Percentiles rank a stretch among this genome's conserved stretches.
Evolutionary conservation across 2,888 invertebrate genomes (phyloP).

Genomic region (Parnassius glacialis): DNA sequence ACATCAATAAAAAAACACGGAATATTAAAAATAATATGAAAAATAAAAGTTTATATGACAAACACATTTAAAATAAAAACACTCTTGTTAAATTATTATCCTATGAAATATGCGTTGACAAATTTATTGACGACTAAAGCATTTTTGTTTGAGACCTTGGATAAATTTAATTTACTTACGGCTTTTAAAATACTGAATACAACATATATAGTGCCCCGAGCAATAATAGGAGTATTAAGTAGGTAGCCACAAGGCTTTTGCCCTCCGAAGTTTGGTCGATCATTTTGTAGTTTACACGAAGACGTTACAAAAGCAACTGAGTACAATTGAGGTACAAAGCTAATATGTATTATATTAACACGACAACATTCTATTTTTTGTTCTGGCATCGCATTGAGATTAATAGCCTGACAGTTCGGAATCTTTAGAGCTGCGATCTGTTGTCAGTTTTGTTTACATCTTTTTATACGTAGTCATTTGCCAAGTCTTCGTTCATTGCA

Average conservation of each 20-base stretch:
- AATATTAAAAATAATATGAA: too few species aligned
- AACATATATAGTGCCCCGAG: conserved; percentile 84
- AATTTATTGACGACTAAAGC: conserved; percentile 8
- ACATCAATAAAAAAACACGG: too few species aligned
- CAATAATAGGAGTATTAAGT: conserved; percentile 83
- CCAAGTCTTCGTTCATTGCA: conserved; percentile 14
- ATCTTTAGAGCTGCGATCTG: conserved; percentile 34
- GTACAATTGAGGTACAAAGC: conserved; percentile 41
- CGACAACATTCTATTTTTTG: conserved; percentile 55
- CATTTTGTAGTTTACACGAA: conserved; percentile 45
- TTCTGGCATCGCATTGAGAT: conserved; percentile 55
- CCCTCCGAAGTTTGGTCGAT: conserved; percentile 74
- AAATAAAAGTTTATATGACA: too few species aligned
- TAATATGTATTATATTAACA: conserved; percentile 47
- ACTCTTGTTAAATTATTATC: too few species aligned
- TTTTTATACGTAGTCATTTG: conserved; percentile 30
- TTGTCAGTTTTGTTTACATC: conserved; percentile 35
- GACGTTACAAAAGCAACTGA: conserved; percentile 59
- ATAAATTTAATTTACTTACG: conserved; percentile 40
- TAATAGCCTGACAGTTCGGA: conserved; percentile 55
- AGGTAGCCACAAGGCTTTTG: conserved; percentile 84
- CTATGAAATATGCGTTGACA: not conserved
- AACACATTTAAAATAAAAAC: too few species aligned
- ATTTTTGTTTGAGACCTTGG: not conserved
- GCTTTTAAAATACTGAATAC: conserved; percentile 80